phyloP scores from a whole-genome alignment of 2,888 invertebrate genomes.

The Diabrotica balteata region DNA sequence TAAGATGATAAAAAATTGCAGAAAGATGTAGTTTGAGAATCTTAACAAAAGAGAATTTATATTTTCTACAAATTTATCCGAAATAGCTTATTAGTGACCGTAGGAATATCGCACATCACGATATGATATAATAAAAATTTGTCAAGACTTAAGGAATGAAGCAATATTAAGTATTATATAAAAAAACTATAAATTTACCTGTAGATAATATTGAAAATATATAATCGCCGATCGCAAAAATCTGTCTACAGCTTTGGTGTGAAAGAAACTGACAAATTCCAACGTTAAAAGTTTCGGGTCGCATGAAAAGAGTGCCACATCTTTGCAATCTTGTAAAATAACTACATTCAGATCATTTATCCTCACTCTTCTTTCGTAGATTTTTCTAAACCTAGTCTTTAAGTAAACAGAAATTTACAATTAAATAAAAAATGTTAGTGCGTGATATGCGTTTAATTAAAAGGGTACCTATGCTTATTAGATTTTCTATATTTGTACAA shows the following conservation, averaged over 20 bases:
- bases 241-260: constrained; percentile 67
- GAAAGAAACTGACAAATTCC: constrained; percentile 68
- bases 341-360: constrained; percentile 65
- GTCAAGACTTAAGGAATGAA: no score
- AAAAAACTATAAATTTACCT: constrained; percentile 56
- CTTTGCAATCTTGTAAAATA: constrained; percentile 68
- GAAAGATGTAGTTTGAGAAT: no score
- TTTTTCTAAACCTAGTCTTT: constrained; percentile 67
- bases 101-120: no score
- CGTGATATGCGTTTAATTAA: neutral
- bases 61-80: no score
- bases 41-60: no score
- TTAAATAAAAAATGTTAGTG: no score
- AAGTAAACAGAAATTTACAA: neutral
- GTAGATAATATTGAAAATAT: constrained; percentile 69
- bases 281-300: constrained; percentile 64
- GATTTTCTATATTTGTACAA: no score
- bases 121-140: no score
- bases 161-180: no score
- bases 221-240: constrained; percentile 70
- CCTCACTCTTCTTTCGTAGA: constrained; percentile 66
- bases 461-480: no score
- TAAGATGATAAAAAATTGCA: no score
- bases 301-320: constrained; percentile 67
- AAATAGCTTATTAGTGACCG: no score